Base-by-base conservation (phyloP, 2,797 vertebrate genomes). In the Hydrolagus colliei region DNA sequence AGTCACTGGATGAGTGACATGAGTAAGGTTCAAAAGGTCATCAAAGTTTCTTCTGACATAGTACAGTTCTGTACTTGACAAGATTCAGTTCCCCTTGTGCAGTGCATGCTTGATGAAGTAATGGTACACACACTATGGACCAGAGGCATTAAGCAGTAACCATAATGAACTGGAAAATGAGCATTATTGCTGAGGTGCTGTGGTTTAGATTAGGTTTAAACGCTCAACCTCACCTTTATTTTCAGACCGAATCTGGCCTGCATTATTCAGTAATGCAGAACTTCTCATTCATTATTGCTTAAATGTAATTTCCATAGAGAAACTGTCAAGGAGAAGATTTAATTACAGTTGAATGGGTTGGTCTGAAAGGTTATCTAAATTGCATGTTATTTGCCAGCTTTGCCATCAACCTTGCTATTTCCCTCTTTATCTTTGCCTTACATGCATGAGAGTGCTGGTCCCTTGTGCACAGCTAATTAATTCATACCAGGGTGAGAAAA, bases 401-500 rank as follows among this genome's bases (percentile, higher is more conserved):
- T 86, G 41, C 74, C 77, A 86, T 86, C 22, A 61, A 9, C 2
- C 79, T 84, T 68, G 65, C 32, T 52, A 16, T n/a, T 27, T 5
- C 27, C 41, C 75, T 67, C 61, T 86, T 52, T 2, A 52, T 68
- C 41, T 16, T 13, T 74, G 5, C 9, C 72, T 88, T 87, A 20
- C 14, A 87, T 32, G 0, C 32, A 10, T 72, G 62, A 76, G 87
- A 88, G 87, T 86, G 82, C 86, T 87, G 9, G 0, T 9, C 86
- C 2, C 2, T 79, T 79, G 4, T 87, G 67, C 18, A 89, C 88
- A 86, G 7, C 35, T 16, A 88, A 90, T 87, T 90, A 89, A 87
- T 87, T 86, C n/a, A 18, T 71, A 68, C 87, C 63, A 84, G 63
- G 74, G 59, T 86, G 67, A 5, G 73, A 65, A 73, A 89, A 61